Conservation (phyloP, 2,113 vertebrate species). For the Neolamprologus hecqui region DNA sequence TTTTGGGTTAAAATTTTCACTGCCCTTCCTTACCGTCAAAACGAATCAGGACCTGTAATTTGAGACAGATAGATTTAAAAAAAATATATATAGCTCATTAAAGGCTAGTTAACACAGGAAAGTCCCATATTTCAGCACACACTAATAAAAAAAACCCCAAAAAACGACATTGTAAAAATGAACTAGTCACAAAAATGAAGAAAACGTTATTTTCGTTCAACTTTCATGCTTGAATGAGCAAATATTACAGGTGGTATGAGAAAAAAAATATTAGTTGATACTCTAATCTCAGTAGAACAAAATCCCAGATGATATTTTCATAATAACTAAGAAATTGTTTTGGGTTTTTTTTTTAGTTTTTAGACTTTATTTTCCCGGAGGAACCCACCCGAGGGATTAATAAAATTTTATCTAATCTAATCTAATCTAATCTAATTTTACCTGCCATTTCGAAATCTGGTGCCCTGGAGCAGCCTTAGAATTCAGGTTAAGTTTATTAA, state of each 20-base stretch:
- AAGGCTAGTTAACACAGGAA: background rate
- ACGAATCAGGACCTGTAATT: background rate
- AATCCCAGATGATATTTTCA: background rate
- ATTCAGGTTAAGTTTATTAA: background rate
- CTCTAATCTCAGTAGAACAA: background rate
- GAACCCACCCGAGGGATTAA: background rate
- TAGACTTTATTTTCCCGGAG: background rate
- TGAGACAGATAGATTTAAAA: background rate
- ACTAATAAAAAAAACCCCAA: accelerated
- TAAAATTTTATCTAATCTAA: background rate
- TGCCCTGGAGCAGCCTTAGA: background rate
- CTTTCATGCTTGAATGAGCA: background rate
- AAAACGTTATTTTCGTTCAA: accelerated
- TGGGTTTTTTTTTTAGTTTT: accelerated
- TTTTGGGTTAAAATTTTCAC: background rate
- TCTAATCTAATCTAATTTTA: background rate
- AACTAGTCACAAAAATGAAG: background rate
- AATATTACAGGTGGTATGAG: background rate
- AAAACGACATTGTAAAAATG: background rate
- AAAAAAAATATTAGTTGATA: background rate
- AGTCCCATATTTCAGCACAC: background rate
- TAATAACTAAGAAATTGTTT: background rate
- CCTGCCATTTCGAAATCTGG: background rate
- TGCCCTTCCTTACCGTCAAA: background rate
- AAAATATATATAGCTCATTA: background rate